phyloP scores from a whole-genome alignment of 2,113 vertebrate genomes.

The Macaca nemestrina region DNA sequence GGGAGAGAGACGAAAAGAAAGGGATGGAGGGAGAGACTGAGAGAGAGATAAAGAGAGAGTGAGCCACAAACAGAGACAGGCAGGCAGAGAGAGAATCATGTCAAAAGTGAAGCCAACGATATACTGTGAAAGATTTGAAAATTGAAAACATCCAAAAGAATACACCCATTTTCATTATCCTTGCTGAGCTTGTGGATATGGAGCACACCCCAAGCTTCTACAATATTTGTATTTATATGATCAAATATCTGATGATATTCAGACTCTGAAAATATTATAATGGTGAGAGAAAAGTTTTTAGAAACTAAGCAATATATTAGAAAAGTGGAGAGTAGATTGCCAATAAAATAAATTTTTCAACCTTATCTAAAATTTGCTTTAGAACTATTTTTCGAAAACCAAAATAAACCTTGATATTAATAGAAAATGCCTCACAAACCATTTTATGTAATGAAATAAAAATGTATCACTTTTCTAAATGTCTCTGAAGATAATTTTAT shows the following conservation, averaged over 20 bases:
- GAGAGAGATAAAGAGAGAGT: not conserved
- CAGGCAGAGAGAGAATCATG: not conserved
- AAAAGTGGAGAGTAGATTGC: not conserved
- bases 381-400: not conserved
- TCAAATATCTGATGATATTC: not conserved
- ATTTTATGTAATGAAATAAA: conserved; percentile 8
- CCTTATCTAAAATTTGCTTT: not conserved
- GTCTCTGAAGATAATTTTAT: not conserved
- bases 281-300: not conserved
- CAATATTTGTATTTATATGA: not conserved
- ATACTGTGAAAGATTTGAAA: not conserved
- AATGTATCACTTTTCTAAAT: conserved; percentile 22
- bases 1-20: no score
- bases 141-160: not conserved
- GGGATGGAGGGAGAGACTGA: no score
- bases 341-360: conserved; percentile 2
- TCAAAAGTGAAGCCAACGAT: not conserved
- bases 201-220: accelerated
- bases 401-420: conserved; percentile 40
- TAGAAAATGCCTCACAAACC: not conserved
- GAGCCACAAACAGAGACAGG: not conserved
- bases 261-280: not conserved
- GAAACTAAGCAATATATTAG: not conserved
- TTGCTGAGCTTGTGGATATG: accelerated
- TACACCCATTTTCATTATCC: not conserved